Base-by-base conservation (phyloP, 2,888 invertebrate species). In the Trilocha varians region DNA sequence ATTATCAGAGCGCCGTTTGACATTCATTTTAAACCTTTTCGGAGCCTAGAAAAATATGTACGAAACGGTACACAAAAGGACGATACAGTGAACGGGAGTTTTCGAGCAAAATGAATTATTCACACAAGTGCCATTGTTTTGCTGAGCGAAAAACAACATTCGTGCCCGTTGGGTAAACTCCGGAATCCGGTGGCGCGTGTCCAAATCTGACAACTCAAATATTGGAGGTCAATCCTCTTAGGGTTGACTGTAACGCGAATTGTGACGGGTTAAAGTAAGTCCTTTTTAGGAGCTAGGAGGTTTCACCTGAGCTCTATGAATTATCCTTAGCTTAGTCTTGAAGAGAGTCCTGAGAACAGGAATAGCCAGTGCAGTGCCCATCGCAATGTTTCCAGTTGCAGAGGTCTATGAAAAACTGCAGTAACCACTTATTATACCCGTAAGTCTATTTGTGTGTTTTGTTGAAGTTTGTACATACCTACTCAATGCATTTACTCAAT, bases 201-300 rank as follows among this genome's bases (percentile, higher is more conserved):
- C 39, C 16, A n/a, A 39, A 39, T 39, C 34, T 39, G 34, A 17
- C 39, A 34, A 34, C 33, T 34, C 33, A 13, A 16, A 13, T 17
- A 16, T 34, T 17, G 37, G 37, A 18, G 17, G 25, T 18, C 37
- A 37, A 36, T 13, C 8, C 13, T 37, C 9, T 13, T 8, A 14
- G 25, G 13, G 18, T 37, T 11, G 25, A 5, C 25, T 2, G 25
- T 11, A 9, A 6, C 25, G 25, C 25, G 25, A 25, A 25, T 11
- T 25, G 6, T 25, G 25, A 25, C 11, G 25, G n/a, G n/a, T n/a
- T n/a, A n/a, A n/a, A n/a, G 2, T 25, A 25, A 25, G 11, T 25
- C 6, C 11, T 5, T 25, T 25, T 11, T 9, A 25, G 11, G 8
- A 2, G 25, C 6, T 9, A 6, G 2, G 2, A 25, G 8, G 11